These are phyloP conservation scores for Gallinago jamesoni DNA, from an alignment of 2,113 vertebrate species.

Conservation along the genomic window DNA sequence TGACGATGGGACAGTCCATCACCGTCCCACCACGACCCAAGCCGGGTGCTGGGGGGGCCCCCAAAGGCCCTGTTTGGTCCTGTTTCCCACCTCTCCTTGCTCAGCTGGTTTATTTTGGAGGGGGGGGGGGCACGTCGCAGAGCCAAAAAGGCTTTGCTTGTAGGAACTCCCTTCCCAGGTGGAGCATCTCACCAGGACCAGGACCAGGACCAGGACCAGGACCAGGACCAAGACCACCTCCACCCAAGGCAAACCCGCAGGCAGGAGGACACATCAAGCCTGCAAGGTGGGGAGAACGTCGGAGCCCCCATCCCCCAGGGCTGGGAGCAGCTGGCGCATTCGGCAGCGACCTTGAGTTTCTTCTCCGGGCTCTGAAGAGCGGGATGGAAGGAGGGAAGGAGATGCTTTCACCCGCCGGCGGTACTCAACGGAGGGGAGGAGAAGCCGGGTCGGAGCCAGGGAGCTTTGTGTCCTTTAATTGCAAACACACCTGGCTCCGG, in stretches of 20 bases:
- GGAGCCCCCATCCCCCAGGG: neutral
- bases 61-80: neutral
- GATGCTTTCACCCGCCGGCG: neutral
- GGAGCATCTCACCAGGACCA: accelerated
- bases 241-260: too few species aligned
- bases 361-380: neutral
- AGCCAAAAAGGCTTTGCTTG: neutral
- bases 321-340: neutral
- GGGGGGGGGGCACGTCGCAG: accelerated
- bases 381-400: neutral
- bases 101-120: neutral
- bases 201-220: accelerated
- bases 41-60: too few species aligned
- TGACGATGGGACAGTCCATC: accelerated
- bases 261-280: neutral
- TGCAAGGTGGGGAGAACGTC: too few species aligned
- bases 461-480: neutral
- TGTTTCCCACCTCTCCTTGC: too few species aligned
- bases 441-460: neutral
- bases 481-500: neutral
- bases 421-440: neutral
- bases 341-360: constrained; percentile 37
- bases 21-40: neutral
- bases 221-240: too few species aligned
- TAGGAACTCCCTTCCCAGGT: neutral